Base-by-base conservation (phyloP, 2,888 invertebrate genomes). In the Scelioninae gen. 2 region DNA sequence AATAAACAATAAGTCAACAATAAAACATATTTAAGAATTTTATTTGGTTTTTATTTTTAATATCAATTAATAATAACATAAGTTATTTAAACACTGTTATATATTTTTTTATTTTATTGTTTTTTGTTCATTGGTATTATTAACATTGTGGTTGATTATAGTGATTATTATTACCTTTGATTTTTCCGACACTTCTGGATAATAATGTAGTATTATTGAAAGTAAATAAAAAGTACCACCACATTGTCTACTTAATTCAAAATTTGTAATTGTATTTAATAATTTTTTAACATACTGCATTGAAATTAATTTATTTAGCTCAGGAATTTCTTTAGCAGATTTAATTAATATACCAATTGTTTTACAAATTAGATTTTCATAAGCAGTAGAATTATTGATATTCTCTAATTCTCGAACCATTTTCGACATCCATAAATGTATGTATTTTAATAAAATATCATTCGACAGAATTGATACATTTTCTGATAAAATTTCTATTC, bases 291-390 rank as follows among this genome's bases (percentile, higher is more conserved):
- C 76, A 48, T 76, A 78, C 64, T 84, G 83, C 78, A 80, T 80
- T 0, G 85, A 84, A 31, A 85, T 65, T 37, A 80, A 81, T 69
- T 85, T 85, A 2, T 83, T 83, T 19, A 85, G 43, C 43, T 86
- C 85, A 0, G 81, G 74, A 18, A 85, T 74, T 10, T 80, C 76
- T 60, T 83, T 85, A 10, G 79, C 80, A 3, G 37, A 46, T 15
- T 73, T 68, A 10, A 84, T 58, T 41, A 86, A 55, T 15, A 22
- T 55, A 15, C 79, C 79, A 9, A 82, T 65, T 33, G 82, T 73
- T 74, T 79, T 78, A 39, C 81, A 83, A 3, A 82, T 78, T 10
- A 79, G 15, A 3, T 76, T 76, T 4, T 83, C 19, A 9, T 84
- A 79, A 7, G 57, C 6, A 10, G 11, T 53, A 22, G 48, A 63